These are phyloP conservation scores for Calonectris borealis DNA, from an alignment of 2,113 vertebrate species.

Conservation along the genomic window DNA sequence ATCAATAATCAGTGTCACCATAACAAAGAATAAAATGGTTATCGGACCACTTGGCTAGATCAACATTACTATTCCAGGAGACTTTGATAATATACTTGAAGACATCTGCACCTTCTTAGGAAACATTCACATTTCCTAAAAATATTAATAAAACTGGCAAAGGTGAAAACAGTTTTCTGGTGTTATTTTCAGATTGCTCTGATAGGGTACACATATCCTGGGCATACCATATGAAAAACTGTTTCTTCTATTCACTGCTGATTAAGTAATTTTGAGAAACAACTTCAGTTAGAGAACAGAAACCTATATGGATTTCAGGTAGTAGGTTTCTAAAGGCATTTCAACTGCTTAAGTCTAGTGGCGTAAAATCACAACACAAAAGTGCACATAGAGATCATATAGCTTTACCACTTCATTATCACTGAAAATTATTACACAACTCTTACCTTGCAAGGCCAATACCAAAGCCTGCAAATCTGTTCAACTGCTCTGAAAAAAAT, in stretches of 20 bases:
- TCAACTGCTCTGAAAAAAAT: slow-evolving; percentile 82
- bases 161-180: not conserved
- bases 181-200: not conserved
- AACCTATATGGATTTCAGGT: not conserved
- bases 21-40: not conserved
- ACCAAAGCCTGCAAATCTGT: slow-evolving; percentile 90
- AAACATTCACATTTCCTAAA: not conserved
- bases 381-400: fast-evolving
- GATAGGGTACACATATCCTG: fast-evolving
- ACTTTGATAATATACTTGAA: not conserved
- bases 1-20: not conserved
- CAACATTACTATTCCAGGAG: not conserved
- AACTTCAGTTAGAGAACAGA: not conserved
- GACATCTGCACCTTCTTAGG: not conserved
- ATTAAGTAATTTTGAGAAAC: not conserved
- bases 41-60: not conserved
- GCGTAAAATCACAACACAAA: not conserved
- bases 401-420: not conserved
- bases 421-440: not conserved
- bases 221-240: fast-evolving
- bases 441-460: slow-evolving; percentile 92
- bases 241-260: not conserved
- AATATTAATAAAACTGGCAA: not conserved
- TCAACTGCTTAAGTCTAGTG: not conserved
- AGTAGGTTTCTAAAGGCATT: not conserved